A percentile compares a stretch with the other conserved stretches of the same genome.
These are phyloP conservation scores for Bilobella aurantiaca DNA, from an alignment of 1,140 invertebrate species.

Conservation along the genomic window DNA sequence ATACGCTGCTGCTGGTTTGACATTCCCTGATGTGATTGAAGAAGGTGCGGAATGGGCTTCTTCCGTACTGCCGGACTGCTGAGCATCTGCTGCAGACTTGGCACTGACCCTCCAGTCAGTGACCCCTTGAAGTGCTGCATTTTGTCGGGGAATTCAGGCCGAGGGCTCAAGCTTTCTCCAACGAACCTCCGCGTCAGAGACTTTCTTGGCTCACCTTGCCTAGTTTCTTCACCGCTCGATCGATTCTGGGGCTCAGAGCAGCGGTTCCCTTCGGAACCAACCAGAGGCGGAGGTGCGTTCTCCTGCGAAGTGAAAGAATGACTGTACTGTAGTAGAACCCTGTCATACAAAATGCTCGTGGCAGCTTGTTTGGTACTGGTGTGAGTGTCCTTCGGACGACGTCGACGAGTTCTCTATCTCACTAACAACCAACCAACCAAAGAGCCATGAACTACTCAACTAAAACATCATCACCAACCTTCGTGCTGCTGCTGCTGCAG, in stretches of 20 bases:
- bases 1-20: not conserved
- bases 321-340: not conserved
- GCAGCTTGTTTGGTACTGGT: not conserved
- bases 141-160: not conserved
- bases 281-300: not conserved
- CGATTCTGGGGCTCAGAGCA: not conserved
- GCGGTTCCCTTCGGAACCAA: not conserved
- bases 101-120: not conserved
- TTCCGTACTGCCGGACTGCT: not conserved
- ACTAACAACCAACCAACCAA: not conserved
- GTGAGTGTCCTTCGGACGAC: not conserved
- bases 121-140: not conserved
- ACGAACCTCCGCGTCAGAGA: too few relatives aligned
- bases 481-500: not conserved
- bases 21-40: not conserved
- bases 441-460: not conserved
- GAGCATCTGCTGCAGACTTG: slow-evolving; percentile 4
- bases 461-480: not conserved
- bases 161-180: too few relatives aligned
- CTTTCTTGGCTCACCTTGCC: not conserved
- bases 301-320: not conserved
- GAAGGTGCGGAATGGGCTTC: not conserved
- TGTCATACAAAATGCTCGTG: not conserved
- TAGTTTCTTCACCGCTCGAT: not conserved
- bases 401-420: slow-evolving; percentile 6